A percentile compares a stretch with the other conserved stretches of the same genome.
phyloP scores from a whole-genome alignment of 2,113 vertebrate species.

The Desmodus rotundus region DNA sequence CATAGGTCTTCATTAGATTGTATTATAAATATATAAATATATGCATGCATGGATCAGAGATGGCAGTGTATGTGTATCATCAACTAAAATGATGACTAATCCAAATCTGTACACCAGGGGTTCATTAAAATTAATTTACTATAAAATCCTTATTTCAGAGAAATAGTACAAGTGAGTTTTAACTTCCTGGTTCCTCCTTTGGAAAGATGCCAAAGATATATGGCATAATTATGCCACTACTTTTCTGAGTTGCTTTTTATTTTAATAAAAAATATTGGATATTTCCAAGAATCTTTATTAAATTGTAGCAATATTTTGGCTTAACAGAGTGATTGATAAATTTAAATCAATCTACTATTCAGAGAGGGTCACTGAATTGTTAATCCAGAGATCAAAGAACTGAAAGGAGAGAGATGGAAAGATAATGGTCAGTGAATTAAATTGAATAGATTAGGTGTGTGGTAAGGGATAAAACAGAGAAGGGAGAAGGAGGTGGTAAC shows the following conservation, averaged over 20 bases:
- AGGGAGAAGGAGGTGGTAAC: not conserved
- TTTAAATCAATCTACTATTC: not conserved
- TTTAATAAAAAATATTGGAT: not conserved
- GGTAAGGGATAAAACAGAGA: not conserved
- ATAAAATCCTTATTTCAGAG: not conserved
- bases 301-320: not conserved
- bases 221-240: not conserved
- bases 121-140: not conserved
- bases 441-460: not conserved
- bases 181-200: not conserved
- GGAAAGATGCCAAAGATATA: not conserved
- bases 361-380: not conserved
- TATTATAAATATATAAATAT: not conserved
- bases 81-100: not conserved
- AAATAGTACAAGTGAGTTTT: not conserved
- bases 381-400: not conserved
- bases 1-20: not conserved
- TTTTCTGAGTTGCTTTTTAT: constrained; percentile 12
- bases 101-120: not conserved
- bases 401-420: not conserved
- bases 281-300: not conserved
- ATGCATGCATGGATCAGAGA: not conserved
- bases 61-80: not conserved
- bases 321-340: not conserved
- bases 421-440: not conserved